These are phyloP conservation scores for Petroica traversi DNA, from an alignment of 2,113 vertebrate species.

Conservation along the genomic window DNA sequence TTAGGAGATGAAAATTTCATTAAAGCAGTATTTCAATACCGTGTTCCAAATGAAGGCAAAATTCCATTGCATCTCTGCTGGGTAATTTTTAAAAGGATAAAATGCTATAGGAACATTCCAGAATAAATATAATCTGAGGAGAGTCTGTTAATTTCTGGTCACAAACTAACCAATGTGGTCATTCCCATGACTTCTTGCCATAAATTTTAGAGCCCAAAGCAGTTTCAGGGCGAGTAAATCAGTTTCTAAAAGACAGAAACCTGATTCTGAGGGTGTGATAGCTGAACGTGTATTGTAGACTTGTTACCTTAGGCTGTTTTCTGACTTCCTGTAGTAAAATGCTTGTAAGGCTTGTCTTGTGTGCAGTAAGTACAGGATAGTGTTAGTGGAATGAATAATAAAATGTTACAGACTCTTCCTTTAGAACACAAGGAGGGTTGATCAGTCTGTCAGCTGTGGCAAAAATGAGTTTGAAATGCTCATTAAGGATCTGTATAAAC, in stretches of 20 bases:
- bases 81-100: not conserved
- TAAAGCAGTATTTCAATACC: not conserved
- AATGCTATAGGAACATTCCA: not conserved
- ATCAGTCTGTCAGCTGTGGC: not conserved
- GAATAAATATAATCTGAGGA: not conserved
- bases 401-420: not conserved
- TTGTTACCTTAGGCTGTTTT: not conserved
- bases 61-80: not conserved
- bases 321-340: not conserved
- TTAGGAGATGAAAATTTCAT: not conserved
- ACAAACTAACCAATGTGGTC: not conserved
- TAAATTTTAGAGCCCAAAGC: not conserved
- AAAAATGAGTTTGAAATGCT: not conserved
- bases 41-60: not conserved
- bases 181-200: not conserved
- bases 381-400: not conserved
- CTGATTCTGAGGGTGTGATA: not conserved
- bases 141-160: not conserved
- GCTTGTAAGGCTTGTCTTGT: not conserved
- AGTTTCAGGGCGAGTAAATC: not conserved
- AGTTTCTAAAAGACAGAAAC: not conserved
- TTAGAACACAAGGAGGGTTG: not conserved
- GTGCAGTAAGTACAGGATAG: not conserved
- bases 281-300: not conserved
- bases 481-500: not conserved